phyloP scores from a whole-genome alignment of 2,797 vertebrate species.

The Simalia tracyae region DNA sequence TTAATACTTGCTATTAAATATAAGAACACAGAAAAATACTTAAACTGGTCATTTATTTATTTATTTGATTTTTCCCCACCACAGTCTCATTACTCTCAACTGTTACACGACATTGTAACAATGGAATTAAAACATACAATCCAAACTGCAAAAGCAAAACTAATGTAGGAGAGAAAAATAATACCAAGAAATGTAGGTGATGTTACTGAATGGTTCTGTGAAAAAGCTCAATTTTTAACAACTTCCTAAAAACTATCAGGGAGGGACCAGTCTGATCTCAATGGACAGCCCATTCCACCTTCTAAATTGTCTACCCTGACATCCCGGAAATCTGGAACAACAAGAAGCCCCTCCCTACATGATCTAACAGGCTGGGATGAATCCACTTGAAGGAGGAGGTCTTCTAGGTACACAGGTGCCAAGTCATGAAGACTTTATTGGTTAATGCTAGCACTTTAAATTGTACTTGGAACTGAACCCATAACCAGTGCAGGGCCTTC shows the following conservation, averaged over 20 bases:
- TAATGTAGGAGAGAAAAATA: background rate
- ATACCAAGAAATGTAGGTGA: background rate
- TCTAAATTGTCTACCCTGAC: background rate
- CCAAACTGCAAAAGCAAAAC: background rate
- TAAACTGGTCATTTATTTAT: background rate
- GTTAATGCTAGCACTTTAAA: background rate
- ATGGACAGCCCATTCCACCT: background rate
- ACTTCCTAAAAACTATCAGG: background rate
- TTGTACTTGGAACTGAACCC: background rate
- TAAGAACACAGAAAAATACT: background rate
- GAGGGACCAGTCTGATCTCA: background rate
- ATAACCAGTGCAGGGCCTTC: background rate
- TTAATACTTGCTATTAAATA: background rate
- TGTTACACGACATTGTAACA: background rate
- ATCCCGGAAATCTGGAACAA: background rate
- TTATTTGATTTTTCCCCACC: background rate
- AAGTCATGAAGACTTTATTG: too few relatives aligned
- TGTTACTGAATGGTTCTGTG: background rate
- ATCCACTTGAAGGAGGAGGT: background rate
- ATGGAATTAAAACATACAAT: background rate
- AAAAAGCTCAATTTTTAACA: background rate
- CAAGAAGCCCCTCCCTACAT: background rate
- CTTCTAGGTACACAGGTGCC: too few relatives aligned
- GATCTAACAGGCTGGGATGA: background rate
- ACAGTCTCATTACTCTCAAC: background rate